Evolutionary conservation across 2,797 vertebrate species (phyloP).

Genomic region (Sebastes iracundus): DNA sequence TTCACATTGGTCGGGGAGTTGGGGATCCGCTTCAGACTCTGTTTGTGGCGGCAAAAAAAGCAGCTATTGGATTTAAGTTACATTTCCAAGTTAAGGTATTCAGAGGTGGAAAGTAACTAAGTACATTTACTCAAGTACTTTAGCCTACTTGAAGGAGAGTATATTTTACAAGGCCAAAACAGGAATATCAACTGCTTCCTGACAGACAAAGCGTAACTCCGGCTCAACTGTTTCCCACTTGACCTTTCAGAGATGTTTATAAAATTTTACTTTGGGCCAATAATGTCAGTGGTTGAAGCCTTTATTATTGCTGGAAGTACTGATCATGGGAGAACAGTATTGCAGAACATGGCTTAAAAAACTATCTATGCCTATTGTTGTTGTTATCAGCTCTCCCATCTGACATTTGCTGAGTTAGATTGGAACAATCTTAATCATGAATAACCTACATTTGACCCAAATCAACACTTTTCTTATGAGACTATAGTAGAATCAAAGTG

Average conservation of each 20-base stretch:
- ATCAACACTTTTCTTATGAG: neutral
- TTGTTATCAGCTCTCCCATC: neutral
- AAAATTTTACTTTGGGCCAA: neutral
- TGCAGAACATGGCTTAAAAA: neutral
- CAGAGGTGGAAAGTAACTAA: neutral
- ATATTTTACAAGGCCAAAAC: neutral
- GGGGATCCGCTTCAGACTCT: neutral
- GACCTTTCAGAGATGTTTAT: neutral
- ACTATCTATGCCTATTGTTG: neutral
- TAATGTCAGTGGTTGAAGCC: neutral
- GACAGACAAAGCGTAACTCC: neutral
- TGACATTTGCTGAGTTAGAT: neutral
- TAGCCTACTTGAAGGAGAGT: too few relatives aligned
- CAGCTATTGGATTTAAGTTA: neutral
- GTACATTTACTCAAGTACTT: too few relatives aligned
- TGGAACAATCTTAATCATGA: neutral
- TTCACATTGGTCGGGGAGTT: conserved; percentile 25
- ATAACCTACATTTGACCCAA: neutral
- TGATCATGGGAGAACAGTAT: neutral
- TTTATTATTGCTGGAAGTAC: conserved; percentile 3
- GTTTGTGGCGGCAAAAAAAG: neutral
- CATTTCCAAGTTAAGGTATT: neutral
- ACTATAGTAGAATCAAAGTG: neutral
- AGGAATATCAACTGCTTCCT: neutral
- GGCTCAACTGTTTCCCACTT: neutral